Evolutionary conservation across 2,113 vertebrate genomes (phyloP), one percentile per base, ranked within the genome.

Genomic region (Lepus timidus): DNA sequence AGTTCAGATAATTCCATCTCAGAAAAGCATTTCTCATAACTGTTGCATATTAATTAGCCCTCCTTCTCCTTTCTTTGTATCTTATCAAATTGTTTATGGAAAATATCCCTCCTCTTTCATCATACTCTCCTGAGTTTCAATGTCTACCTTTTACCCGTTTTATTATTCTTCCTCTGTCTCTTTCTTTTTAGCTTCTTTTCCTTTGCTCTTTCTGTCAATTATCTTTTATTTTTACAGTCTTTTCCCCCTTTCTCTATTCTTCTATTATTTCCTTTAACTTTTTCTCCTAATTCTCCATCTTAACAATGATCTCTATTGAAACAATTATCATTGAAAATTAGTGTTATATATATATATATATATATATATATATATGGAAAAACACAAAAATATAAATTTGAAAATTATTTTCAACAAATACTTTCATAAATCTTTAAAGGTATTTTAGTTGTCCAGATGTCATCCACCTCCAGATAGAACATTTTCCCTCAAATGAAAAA

Each of bases 1-100:
- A 8, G 7, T 65, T 79, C 31, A 31, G 62, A 86, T 44, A n/a
- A 94, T 70, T 83, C 79, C 39, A 75, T 20, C 23, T 89, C 31
- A 82, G 64, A 74, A 93, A 94, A 58, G 29, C 22, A 27, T 93
- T 81, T 92, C 16, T 75, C 16, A 0, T 44, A 71, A 62, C 6
- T 12, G 22, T 16, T 78, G 68, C 70, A 52, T 79, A 52, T 9
- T 49, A 79, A 94, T 51, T 39, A 88, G 2, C 9, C 2, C 39
- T 51, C 14, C 6, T 36, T 75, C 13, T 78, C 76, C 31, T 85
- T 29, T 62, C 27, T 33, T 36, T 71, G 20, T 61, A 9, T 76
- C 10, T 51, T 55, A 10, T 20, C 19, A 55, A 78, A 25, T 76
- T 55, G 23, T 4, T 10, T 67, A 9, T 74, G 67, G 29, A 79